Base-by-base conservation (phyloP, 2,888 invertebrate species). In the Sycophila texana region DNA sequence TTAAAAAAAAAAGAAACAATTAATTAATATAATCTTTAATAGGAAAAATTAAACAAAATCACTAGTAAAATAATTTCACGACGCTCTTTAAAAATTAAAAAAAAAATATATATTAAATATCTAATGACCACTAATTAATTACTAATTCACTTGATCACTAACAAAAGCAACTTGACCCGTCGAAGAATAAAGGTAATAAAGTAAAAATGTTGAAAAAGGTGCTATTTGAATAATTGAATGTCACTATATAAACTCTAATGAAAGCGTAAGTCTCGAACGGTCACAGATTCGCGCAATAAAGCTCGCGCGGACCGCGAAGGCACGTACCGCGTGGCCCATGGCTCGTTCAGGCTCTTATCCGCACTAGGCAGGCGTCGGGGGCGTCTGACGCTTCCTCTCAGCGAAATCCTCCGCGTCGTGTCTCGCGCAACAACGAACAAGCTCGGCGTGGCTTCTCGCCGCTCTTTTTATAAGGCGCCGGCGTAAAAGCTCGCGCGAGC, bases 271-370 rank as follows among this genome's bases (percentile, higher is more conserved):
- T 51, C 16, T 16, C 51, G 51, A 4, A 4, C 20, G 10, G 22
- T 58, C 58, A 58, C 58, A 20, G 4, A 22, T 58, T 58, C 2
- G 2, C 58, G 22, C 58, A 20, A 1, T 3, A 20, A 20, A 58
- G 18, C n/a, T 16, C n/a, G 30, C 30, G n/a, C 7, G 39, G 39
- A 51, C 67, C 18, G 63, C 12, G 57, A 58, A 14, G 22, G 78
- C 79, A 86, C 88, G 83, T 87, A 89, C 88, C 88, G 73, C 84
- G 78, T 83, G 82, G 79, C 83, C 82, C 89, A 89, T 89, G 82
- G 77, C 83, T 81, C 66, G 61, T 14, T 20, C 20, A 51, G 61
- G 18, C 39, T 47, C 63, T 61, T n/a, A 3, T 22, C n/a, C n/a
- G 39, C 39, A 7, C 39, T 39, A 10, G 39, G 39, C 39, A n/a